These are phyloP conservation scores for Timema cristinae DNA, from an alignment of 2,888 invertebrate species.

Conservation along the genomic window DNA sequence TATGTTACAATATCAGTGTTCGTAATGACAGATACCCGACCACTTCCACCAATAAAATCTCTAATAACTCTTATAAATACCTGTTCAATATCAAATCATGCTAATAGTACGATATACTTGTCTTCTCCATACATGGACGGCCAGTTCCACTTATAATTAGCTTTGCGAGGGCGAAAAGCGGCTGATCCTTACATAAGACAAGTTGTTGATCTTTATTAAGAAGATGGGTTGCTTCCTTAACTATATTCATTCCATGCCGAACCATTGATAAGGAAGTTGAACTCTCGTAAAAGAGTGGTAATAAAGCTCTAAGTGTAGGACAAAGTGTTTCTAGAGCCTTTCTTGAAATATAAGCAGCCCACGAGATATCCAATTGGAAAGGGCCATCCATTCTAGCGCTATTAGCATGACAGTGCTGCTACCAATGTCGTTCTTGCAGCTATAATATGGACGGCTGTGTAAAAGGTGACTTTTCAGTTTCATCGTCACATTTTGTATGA, in stretches of 20 bases:
- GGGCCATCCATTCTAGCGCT: background rate
- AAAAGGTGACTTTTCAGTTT: background rate
- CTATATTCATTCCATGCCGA: background rate
- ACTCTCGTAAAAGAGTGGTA: background rate
- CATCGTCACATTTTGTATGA: background rate
- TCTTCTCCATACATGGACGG: background rate
- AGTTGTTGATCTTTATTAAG: background rate
- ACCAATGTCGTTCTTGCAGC: background rate
- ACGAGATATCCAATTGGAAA: background rate
- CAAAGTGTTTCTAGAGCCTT: background rate
- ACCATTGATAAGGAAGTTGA: background rate
- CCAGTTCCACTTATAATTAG: slow-evolving; percentile 3
- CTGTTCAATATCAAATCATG: background rate
- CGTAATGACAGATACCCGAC: background rate
- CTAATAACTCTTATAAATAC: slow-evolving; percentile 1
- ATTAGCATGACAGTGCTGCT: background rate
- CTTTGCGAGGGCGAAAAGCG: background rate
- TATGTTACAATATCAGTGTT: background rate
- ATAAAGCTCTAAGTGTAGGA: background rate
- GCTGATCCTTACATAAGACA: background rate
- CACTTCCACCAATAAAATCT: background rate
- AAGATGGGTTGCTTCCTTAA: background rate
- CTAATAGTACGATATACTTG: background rate
- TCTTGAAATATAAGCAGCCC: background rate
- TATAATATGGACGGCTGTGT: background rate